Evolutionary conservation across 2,797 vertebrate genomes (phyloP).

Genomic region (Phoeniculus purpureus): DNA sequence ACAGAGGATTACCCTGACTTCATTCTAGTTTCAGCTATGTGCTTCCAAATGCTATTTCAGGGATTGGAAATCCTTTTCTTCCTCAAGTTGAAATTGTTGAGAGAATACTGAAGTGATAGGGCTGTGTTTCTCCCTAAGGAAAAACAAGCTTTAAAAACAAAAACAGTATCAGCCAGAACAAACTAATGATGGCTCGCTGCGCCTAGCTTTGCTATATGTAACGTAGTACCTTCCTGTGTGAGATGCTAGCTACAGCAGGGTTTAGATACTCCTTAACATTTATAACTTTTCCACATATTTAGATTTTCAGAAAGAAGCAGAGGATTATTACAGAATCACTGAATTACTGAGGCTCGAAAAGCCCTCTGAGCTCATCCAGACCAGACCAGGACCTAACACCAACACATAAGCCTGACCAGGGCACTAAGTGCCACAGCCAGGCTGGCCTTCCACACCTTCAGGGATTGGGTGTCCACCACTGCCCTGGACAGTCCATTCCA

Average conservation of each 20-base stretch:
- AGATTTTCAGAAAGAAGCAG: background rate
- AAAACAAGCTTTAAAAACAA: background rate
- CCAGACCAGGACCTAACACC: no score
- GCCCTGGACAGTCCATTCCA: no score
- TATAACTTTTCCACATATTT: background rate
- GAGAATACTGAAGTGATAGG: background rate
- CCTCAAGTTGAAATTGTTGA: background rate
- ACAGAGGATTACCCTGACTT: conserved; percentile 16
- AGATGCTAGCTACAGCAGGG: background rate
- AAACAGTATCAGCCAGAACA: background rate
- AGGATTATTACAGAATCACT: background rate
- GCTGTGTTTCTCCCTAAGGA: background rate
- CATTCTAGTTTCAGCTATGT: background rate
- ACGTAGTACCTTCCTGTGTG: background rate
- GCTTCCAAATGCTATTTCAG: background rate
- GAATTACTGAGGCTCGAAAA: no score
- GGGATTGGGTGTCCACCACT: no score
- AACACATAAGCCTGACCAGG: no score
- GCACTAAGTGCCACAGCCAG: no score
- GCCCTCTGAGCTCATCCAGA: no score
- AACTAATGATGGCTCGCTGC: background rate
- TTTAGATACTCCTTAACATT: background rate
- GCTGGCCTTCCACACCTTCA: no score
- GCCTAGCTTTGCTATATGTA: background rate
- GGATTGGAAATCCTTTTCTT: background rate